phyloP scores from a whole-genome alignment of 2,888 invertebrate species.

The Tetragnatha montana region DNA sequence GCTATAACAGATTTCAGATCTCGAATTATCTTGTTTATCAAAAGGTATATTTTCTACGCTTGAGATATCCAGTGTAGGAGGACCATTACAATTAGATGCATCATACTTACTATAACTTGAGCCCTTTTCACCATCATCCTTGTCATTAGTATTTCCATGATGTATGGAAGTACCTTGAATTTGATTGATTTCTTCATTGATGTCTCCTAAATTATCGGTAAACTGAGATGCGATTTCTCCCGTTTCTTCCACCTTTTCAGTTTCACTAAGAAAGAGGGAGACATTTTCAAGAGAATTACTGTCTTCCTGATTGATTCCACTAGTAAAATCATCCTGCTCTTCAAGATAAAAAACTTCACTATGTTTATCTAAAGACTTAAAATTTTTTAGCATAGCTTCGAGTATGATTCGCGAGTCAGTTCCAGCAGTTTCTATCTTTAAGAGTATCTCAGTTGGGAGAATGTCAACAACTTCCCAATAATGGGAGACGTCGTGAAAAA shows the following conservation, averaged over 20 bases:
- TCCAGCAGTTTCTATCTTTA: not conserved
- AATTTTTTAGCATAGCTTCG: slow-evolving; percentile 4
- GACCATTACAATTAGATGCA: no score
- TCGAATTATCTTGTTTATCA: no score
- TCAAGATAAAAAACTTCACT: not conserved
- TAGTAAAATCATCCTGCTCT: not conserved
- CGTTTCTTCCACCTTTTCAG: not conserved
- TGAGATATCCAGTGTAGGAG: no score
- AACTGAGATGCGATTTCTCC: not conserved
- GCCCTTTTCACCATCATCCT: no score
- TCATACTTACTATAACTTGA: no score
- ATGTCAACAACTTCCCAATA: slow-evolving; percentile 1
- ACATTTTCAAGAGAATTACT: no score
- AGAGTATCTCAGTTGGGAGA: slow-evolving; percentile 3
- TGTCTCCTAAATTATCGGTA: not conserved
- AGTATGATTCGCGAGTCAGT: slow-evolving; percentile 7
- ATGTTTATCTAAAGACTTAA: slow-evolving; percentile 10
- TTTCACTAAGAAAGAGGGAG: not conserved
- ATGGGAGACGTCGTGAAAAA: not conserved
- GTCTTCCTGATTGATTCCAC: no score
- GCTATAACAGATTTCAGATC: no score
- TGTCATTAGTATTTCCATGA: no score
- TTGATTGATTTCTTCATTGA: not conserved
- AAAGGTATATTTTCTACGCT: no score
- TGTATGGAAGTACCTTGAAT: not conserved